These are phyloP conservation scores for Poeciliopsis infans DNA, from an alignment of 2,797 vertebrate genomes.

Conservation along the genomic window DNA sequence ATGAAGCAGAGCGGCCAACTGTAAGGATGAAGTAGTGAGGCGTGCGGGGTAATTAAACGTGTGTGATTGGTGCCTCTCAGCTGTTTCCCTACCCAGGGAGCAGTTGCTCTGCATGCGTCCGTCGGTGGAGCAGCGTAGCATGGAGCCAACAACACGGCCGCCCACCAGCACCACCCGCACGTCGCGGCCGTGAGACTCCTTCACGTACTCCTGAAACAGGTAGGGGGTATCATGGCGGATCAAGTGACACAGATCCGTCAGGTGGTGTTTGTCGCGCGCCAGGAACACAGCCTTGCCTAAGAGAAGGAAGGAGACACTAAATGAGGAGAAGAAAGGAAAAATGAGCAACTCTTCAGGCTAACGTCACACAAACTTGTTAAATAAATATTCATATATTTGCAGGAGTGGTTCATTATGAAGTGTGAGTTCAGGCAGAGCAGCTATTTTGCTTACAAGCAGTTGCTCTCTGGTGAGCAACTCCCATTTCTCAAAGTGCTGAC, in stretches of 20 bases:
- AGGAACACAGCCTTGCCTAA: constrained; percentile 92
- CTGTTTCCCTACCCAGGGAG: constrained; percentile 83
- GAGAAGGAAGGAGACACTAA: constrained; percentile 18
- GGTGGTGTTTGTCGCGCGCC: constrained; percentile 90
- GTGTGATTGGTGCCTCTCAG: background rate
- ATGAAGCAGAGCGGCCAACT: background rate
- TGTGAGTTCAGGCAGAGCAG: constrained; percentile 15
- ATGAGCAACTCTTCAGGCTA: constrained; percentile 4
- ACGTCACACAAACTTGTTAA: background rate
- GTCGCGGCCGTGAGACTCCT: constrained; percentile 91
- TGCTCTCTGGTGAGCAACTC: constrained; percentile 48
- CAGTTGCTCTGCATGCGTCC: constrained; percentile 97
- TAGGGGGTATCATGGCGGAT: constrained; percentile 92
- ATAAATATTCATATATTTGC: background rate
- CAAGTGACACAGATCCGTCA: constrained; percentile 90
- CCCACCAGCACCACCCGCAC: constrained; percentile 91
- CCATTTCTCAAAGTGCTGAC: constrained; percentile 34
- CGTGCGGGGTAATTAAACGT: background rate
- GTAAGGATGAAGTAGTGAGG: background rate
- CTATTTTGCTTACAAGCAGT: constrained; percentile 41
- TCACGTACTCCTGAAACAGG: constrained; percentile 93
- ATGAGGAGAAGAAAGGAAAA: constrained; percentile 5
- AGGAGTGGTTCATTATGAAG: constrained; percentile 5
- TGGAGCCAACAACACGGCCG: constrained; percentile 89
- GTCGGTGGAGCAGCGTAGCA: constrained; percentile 91